A percentile compares a stretch with the other conserved stretches of the same genome.
These are phyloP conservation scores for Peromyscus attwateri DNA, from an alignment of 2,797 vertebrate genomes.

Conservation along the genomic window DNA sequence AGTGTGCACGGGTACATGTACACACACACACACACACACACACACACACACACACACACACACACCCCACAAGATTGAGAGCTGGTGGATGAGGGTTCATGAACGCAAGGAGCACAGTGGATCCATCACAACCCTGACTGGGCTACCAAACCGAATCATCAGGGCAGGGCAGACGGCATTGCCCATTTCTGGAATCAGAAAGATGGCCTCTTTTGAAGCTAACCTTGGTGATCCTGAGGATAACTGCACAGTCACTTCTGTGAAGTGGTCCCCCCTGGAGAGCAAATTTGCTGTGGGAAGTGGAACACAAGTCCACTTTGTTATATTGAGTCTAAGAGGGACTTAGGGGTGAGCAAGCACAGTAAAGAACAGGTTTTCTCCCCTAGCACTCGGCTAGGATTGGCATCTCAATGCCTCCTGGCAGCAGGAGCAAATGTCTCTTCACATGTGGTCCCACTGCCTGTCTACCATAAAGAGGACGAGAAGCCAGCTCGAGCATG, in stretches of 20 bases:
- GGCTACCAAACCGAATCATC: not conserved
- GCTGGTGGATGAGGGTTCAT: not conserved
- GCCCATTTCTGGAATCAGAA: not conserved
- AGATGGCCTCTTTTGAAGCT: not conserved
- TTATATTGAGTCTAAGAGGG: constrained; percentile 95
- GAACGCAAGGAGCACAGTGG: not conserved
- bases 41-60: not conserved
- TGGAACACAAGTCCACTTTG: constrained; percentile 93
- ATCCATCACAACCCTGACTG: not conserved
- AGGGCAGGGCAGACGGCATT: not conserved
- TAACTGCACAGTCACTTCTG: constrained; percentile 94
- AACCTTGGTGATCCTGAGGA: constrained; percentile 91
- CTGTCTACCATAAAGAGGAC: constrained; percentile 96
- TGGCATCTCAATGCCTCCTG: constrained; percentile 91
- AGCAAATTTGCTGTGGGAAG: constrained; percentile 96
- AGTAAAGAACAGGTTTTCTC: constrained; percentile 94
- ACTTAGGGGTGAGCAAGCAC: constrained; percentile 97
- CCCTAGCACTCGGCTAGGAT: constrained; percentile 94
- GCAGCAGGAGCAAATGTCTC: constrained; percentile 93
- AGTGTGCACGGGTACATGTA: not conserved
- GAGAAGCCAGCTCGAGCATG: constrained; percentile 94
- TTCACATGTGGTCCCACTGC: constrained; percentile 94
- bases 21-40: no score
- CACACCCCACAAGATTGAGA: not conserved
- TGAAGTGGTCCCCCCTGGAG: constrained; percentile 95